Base-by-base conservation (phyloP, 2,797 vertebrate genomes). In the Paguma larvata region DNA sequence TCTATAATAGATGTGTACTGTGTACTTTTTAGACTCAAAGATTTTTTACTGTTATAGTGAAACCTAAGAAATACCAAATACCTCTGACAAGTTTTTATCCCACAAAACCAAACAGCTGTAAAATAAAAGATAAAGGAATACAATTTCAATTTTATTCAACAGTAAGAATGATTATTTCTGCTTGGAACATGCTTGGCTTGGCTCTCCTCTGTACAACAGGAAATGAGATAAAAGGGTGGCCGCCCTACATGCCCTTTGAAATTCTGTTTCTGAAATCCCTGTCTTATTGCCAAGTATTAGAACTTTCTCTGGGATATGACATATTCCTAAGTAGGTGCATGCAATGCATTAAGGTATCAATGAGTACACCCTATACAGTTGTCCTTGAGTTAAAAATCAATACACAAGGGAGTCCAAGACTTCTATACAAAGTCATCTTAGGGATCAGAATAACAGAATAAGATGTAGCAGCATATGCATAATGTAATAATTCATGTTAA, bases 201-300 rank as follows among this genome's bases (percentile, higher is more conserved):
- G 70, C 25, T 95, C 32, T 93, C 51, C 23, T 65, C 32, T 77
- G 15, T 23, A 85, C 13, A 95, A 79, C 1, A 96, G n/a, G 38
- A 88, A 93, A 75, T 25, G 79, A 19, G 32, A 92, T 51, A 84
- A 95, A 78, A 87, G 14, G n/a, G 13, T 85, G 59, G 38, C 18
- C 30, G 38, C 18, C 30, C 30, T 70, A 83, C 2, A 68, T 9
- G 59, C 14, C 53, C 72, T 93, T 78, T 78, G 27, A 94, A 92
- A 92, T 94, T 92, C 23, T 51, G 51, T 85, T 91, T 94, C 56
- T 88, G 63, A 96, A 97, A 80, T 87, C 53, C 92, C 27, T 65
- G 19, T 95, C 73, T 86, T 56, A 92, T 32, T 63, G 53, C 27
- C n/a, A n/a, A 92, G 78, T 77, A 21, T 82, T 67, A 72, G 27